Evolutionary conservation across 2,797 vertebrate species (phyloP), one percentile per base, ranked within the genome.

Genomic region (Acipenser oxyrinchus): DNA sequence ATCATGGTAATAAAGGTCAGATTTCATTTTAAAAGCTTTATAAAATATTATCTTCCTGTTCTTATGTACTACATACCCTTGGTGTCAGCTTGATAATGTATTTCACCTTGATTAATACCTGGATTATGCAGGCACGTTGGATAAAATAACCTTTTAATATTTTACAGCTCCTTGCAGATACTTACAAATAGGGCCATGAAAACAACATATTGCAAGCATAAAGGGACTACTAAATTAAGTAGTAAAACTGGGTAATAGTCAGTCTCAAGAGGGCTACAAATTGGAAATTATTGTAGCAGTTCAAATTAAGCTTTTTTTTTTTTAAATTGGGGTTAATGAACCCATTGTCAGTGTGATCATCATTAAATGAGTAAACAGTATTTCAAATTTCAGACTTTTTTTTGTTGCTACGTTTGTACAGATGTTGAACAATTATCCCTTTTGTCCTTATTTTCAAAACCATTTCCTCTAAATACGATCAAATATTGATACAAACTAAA

Each of bases 111-210:
- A 70, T 70, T 58, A 66, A 70, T 63, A 64, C 48, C 53, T 63
- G 65, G 65, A 67, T 66, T 63, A 49, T 65, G 51, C 60, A 58
- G 65, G 51, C 65, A 48, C 6, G 37, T 37, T 37, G 48, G 48
- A 66, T 66, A 65, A 66, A 66, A 66, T 63, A 66, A 53, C 65
- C 60, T 49, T 70, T 67, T 63, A 66, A 70, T 70, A 70, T 66
- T 70, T 70, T 70, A 66, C 55, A 58, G 12, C 55, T n/a, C 55
- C 55, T 58, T 58, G 15, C 69, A 67, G 60, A 49, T 62, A 59
- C 8, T 48, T 70, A 62, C 66, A 63, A 67, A 63, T 70, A 49
- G 69, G 15, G 57, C 6, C 53, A 63, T 60, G 48, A 60, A 49
- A 49, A 68, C 13, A 13, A 53, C 12, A 51, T 37, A 48, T n/a